phyloP scores from a whole-genome alignment of 2,888 invertebrate species.

The Pollenia labialis region DNA sequence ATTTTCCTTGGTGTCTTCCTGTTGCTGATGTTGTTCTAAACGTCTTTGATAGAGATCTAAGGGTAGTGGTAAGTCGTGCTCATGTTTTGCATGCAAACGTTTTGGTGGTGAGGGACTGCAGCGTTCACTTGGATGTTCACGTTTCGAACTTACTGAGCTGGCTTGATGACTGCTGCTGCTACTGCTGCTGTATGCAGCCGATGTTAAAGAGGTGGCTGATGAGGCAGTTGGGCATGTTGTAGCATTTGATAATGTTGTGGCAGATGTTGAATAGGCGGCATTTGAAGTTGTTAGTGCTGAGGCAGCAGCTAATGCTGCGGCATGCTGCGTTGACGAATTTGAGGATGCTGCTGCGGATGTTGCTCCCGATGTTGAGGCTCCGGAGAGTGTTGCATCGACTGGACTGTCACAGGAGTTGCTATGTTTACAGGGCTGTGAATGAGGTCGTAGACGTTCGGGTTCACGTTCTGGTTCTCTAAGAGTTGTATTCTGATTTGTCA shows the following conservation, averaged over 20 bases:
- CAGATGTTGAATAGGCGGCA: conserved; percentile 77
- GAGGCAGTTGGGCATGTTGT: conserved; percentile 80
- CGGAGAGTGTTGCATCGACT: conserved; percentile 76
- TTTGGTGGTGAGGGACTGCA: conserved; percentile 83
- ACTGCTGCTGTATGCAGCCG: conserved; percentile 60
- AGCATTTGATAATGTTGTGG: conserved; percentile 78
- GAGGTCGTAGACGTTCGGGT: conserved; percentile 84
- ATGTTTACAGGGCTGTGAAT: conserved; percentile 81
- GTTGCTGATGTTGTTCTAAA: conserved; percentile 75
- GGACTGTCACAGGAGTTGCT: conserved; percentile 79
- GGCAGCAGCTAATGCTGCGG: conserved; percentile 65
- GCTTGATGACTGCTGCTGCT: conserved; percentile 67
- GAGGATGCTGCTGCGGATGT: conserved; percentile 73
- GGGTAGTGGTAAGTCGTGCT: conserved; percentile 79
- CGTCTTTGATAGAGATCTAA: conserved; percentile 84
- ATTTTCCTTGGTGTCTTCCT: conserved; percentile 72
- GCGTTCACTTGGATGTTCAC: conserved; percentile 79
- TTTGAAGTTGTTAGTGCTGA: conserved; percentile 73
- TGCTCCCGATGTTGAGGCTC: conserved; percentile 79
- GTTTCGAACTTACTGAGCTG: conserved; percentile 78
- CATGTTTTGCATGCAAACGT: conserved; percentile 75
- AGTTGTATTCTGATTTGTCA: conserved; percentile 91
- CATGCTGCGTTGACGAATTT: conserved; percentile 53
- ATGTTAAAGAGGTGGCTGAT: conserved; percentile 70
- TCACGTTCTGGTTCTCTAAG: conserved; percentile 85